Conservation (phyloP, 2,113 vertebrate species). For the Gallinago jamesoni region DNA sequence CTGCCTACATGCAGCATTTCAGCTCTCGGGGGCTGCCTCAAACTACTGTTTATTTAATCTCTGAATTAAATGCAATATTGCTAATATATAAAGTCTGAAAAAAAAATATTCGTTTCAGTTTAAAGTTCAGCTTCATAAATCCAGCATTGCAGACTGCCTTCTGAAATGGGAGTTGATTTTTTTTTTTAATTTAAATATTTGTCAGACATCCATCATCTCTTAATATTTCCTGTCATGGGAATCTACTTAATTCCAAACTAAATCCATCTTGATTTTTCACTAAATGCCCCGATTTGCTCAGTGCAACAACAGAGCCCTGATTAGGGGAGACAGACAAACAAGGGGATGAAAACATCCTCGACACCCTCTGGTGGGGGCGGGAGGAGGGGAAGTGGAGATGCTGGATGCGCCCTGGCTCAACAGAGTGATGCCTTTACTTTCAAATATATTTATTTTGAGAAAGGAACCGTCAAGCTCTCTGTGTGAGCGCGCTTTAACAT, state of each 20-base stretch:
- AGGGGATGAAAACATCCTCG: not conserved
- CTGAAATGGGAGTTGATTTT: constrained; percentile 29
- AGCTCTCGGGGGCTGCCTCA: constrained; percentile 17
- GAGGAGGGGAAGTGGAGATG: not conserved
- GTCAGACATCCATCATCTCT: constrained; percentile 50
- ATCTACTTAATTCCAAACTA: constrained; percentile 28
- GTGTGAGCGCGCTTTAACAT: not conserved
- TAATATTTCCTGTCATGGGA: constrained; percentile 32
- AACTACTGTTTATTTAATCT: constrained; percentile 50
- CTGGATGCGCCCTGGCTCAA: not conserved
- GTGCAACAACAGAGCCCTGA: not conserved
- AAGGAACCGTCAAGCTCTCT: not conserved
- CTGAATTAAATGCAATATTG: constrained; percentile 39
- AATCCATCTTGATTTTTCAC: constrained; percentile 39
- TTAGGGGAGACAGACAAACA: constrained; percentile 31
- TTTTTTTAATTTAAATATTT: constrained; percentile 28
- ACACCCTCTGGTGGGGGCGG: not conserved
- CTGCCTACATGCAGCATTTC: not conserved
- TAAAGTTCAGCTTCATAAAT: constrained; percentile 50
- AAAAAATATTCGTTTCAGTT: constrained; percentile 41
- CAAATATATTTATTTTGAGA: not conserved
- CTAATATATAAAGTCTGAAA: constrained; percentile 34
- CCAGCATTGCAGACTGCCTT: not conserved
- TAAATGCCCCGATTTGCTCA: not conserved
- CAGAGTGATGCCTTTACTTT: not conserved